Evolutionary conservation across 1,140 invertebrate species (phyloP), one percentile per base, ranked within the genome.

Genomic region (Thaumetopoea pityocampa): DNA sequence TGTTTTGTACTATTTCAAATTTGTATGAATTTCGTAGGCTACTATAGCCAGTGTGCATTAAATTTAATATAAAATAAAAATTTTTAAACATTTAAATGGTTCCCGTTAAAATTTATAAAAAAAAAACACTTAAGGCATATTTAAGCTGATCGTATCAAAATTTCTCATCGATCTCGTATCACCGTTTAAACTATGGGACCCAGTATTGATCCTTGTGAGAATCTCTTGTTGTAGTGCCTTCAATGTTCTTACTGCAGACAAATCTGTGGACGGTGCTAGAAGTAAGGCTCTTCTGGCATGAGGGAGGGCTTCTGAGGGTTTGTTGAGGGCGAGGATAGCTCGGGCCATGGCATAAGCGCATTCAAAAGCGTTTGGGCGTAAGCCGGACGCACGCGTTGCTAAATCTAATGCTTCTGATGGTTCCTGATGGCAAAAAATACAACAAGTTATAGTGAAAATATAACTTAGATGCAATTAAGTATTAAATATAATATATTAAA

Each of bases 321-420:
- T 76, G 44, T 86, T 85, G n/a, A 85, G 60, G 4, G 96, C 94
- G 43, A 96, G 87, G 32, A 91, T 90, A 4, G 95, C 96, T 66
- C 96, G 92, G 0, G 96, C 93, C 66, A 96, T 88, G 1, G 95
- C 94, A 76, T 98, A 98, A 64, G 92, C 96, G 1, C 95, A 96
- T 85, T 98, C 96, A 72, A 94, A 98, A 1, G 94, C 96, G 59
- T 93, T 90, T 3, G 93, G 91, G 55, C 94, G 92, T 41, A 96
- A 85, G 27, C 91, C 89, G 12, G 97, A 87, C 0, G 94, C 96
- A 77, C 95, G 90, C 22, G 93, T 91, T 2, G 96, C 95, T 30
- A 97, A 87, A 64, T 97, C 93, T 48, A 96, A 90, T 4, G 96
- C 95, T 77, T 93, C 92, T 46, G 90, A 87, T 61, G 88, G 89